Evolutionary conservation across 2,797 vertebrate species (phyloP).

Genomic region (Pangasius macronema): DNA sequence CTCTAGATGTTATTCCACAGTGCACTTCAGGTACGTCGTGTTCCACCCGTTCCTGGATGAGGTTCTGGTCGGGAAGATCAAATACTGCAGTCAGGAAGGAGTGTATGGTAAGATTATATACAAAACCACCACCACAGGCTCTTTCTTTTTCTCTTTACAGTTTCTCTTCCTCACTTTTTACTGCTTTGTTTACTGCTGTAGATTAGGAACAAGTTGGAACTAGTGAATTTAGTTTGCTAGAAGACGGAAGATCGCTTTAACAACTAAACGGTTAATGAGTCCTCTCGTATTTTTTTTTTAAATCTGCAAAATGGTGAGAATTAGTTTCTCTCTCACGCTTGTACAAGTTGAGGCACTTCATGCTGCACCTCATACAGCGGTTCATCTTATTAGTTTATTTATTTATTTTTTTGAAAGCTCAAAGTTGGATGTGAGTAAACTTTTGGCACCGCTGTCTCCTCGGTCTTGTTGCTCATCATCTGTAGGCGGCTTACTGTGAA

Average conservation of each 20-base stretch:
- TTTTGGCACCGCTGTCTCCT: not conserved
- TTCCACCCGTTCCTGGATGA: constrained; percentile 97
- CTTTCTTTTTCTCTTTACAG: not conserved
- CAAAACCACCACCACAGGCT: rapidly evolving
- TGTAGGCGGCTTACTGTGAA: not conserved
- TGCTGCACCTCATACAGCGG: too few relatives aligned
- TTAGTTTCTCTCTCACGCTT: not conserved
- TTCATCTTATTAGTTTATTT: too few relatives aligned
- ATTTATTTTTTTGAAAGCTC: too few relatives aligned
- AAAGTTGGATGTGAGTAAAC: not conserved
- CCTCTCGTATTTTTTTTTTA: not conserved
- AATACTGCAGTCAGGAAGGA: constrained; percentile 96
- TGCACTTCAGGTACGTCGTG: constrained; percentile 94
- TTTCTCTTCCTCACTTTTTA: not conserved
- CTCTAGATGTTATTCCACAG: constrained; percentile 63
- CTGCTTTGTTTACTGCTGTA: not conserved
- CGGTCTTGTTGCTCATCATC: not conserved
- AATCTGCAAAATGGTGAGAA: not conserved
- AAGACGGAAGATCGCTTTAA: not conserved
- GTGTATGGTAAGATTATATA: constrained; percentile 82
- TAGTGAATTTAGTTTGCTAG: not conserved
- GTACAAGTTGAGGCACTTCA: not conserved
- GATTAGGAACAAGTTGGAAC: not conserved
- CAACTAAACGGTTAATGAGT: not conserved
- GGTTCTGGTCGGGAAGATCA: constrained; percentile 93